A percentile compares a stretch with the other conserved stretches of the same genome.
Evolutionary conservation across 2,797 vertebrate species (phyloP).

Genomic region (Hippopotamyrus pictus): DNA sequence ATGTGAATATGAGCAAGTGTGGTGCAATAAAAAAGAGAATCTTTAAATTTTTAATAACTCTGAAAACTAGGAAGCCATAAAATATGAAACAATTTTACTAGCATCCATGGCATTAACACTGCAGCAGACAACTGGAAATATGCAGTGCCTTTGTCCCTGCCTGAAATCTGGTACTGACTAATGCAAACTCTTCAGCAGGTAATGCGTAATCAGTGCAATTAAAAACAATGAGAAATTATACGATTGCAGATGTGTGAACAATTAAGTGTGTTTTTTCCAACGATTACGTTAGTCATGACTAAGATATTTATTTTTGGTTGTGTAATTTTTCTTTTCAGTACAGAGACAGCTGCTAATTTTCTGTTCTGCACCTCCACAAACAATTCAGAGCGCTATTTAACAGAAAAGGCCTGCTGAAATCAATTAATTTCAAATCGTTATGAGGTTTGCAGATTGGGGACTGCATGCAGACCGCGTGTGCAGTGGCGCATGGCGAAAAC

Average conservation of each 20-base stretch:
- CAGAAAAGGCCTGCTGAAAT: neutral
- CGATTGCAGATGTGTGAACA: neutral
- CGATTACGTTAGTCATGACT: neutral
- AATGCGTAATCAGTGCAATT: neutral
- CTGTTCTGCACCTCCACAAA: neutral
- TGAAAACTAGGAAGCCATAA: neutral
- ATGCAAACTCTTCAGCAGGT: neutral
- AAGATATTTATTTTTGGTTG: slow-evolving; percentile 46
- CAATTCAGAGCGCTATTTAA: neutral
- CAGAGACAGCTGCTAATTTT: neutral
- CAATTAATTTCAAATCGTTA: neutral
- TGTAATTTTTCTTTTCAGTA: neutral
- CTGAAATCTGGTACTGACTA: neutral
- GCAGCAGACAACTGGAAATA: neutral
- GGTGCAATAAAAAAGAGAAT: neutral
- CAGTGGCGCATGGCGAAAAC: neutral
- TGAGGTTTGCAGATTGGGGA: neutral
- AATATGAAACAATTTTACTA: neutral
- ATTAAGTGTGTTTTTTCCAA: neutral
- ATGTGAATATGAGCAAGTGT: neutral
- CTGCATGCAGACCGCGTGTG: neutral
- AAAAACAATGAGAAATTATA: neutral
- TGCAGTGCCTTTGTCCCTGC: neutral
- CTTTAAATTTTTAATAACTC: neutral
- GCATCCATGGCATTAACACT: neutral